Conservation (phyloP, 2,797 vertebrate species). For the Petrocephalus schoutedeni region DNA sequence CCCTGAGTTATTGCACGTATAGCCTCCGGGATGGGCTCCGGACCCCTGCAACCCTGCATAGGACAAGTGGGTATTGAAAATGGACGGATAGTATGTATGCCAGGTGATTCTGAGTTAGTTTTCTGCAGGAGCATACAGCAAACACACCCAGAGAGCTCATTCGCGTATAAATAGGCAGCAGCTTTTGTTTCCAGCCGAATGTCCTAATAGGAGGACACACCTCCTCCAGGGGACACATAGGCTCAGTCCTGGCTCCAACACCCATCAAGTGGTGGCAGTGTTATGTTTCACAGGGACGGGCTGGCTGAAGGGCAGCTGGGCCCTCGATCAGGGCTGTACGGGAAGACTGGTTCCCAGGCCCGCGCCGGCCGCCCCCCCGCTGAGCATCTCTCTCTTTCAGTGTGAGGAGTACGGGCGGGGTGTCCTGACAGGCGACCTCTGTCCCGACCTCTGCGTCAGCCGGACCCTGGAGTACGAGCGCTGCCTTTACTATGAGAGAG, state of each 20-base stretch:
- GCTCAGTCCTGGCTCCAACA: background rate
- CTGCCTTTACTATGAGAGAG: conserved; percentile 87
- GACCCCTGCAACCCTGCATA: too few relatives aligned
- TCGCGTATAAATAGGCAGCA: too few relatives aligned
- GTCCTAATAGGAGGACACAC: background rate
- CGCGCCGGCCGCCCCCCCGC: background rate
- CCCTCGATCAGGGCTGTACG: background rate
- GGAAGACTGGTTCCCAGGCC: background rate
- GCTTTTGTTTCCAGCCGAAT: background rate
- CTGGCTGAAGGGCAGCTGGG: background rate
- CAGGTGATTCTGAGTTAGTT: too few relatives aligned
- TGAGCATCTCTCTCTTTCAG: conserved; percentile 49
- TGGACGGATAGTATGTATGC: too few relatives aligned
- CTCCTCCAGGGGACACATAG: background rate
- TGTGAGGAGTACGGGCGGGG: conserved; percentile 78
- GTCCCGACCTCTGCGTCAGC: conserved; percentile 81
- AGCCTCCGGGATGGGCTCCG: too few relatives aligned
- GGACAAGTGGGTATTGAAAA: too few relatives aligned
- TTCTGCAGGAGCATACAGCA: too few relatives aligned
- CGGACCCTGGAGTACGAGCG: conserved; percentile 74
- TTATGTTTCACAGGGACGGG: background rate
- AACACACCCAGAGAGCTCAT: too few relatives aligned
- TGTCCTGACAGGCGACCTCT: conserved; percentile 77
- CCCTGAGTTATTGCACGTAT: too few relatives aligned
- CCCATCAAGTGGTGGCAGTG: background rate